Percentiles rank a stretch among this genome's conserved stretches.
phyloP scores from a whole-genome alignment of 2,797 vertebrate species.

The Halcyon chelicuti region DNA sequence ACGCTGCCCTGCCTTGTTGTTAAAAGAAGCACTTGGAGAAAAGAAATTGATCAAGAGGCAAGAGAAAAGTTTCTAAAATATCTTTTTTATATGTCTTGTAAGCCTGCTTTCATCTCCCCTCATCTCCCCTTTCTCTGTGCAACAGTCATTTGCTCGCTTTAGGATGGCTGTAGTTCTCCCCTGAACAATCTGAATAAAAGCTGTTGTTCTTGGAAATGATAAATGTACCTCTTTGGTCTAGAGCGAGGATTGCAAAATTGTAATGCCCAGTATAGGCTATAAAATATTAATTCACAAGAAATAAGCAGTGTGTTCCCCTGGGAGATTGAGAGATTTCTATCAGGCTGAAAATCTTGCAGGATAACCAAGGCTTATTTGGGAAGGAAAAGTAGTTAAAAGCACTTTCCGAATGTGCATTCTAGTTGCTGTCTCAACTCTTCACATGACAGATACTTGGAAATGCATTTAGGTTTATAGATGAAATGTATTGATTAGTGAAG shows the following conservation, averaged over 20 bases:
- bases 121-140: neutral
- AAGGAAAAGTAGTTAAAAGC: neutral
- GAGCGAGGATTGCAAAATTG: neutral
- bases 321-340: neutral
- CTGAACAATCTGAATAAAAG: neutral
- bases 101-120: neutral
- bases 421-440: neutral
- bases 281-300: neutral
- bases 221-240: neutral
- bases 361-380: neutral
- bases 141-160: neutral
- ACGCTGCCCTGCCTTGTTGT: neutral
- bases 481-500: neutral
- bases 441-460: neutral
- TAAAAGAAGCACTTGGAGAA: slow-evolving; percentile 32
- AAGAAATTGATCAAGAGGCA: slow-evolving; percentile 5
- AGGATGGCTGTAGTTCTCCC: neutral
- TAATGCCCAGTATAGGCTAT: neutral
- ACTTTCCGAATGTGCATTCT: neutral
- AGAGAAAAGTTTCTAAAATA: neutral
- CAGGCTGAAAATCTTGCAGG: neutral
- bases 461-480: neutral
- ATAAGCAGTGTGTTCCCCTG: neutral
- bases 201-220: neutral
- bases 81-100: neutral